Evolutionary conservation across 2,797 vertebrate genomes (phyloP), one percentile per base, ranked within the genome.

Genomic region (Lutra lutra): DNA sequence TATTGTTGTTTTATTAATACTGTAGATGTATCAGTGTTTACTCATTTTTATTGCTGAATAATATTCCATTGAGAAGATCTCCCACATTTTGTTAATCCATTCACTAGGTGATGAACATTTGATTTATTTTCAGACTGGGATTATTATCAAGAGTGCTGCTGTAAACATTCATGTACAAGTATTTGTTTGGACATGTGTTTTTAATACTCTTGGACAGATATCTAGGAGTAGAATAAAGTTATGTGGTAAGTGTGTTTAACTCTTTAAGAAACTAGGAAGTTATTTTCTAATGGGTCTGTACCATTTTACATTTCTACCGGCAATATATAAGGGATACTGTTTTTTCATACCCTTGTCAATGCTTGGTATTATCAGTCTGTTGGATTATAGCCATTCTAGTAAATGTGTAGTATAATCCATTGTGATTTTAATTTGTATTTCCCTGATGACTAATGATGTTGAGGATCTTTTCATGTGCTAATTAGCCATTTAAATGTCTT

Each of bases 401-500:
- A 91, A 93, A 94, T 83, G 35, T 77, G 66, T 54, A 94, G 58
- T 86, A 8, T 86, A 94, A 86, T 91, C 72, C 94, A 86, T 84
- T 96, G 91, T 97, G 94, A 83, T 96, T 96, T 97, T 94, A 95
- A 96, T 97, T 97, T 96, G 86, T 56, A 94, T 94, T 96, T 91
- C 62, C 79, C 83, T 96, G 86, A 86, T 93, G 89, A 95, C 95
- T 95, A 89, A 95, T 93, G 62, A 93, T 70, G 79, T 84, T 83
- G 68, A 93, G 21, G 32, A 86, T 91, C 66, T 94, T 97, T 92
- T 94, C 75, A 89, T 29, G 32, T 97, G 38, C 64, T 95, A 97
- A 97, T 96, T 98, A 97, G 62, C 25, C 40, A 89, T 82, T 95
- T 97, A 73, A 97, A 97, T 95, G 84, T 86, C 54, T 93, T 97